Base-by-base conservation (phyloP, 1,140 invertebrate species). In the Drosophila bifasciata region DNA sequence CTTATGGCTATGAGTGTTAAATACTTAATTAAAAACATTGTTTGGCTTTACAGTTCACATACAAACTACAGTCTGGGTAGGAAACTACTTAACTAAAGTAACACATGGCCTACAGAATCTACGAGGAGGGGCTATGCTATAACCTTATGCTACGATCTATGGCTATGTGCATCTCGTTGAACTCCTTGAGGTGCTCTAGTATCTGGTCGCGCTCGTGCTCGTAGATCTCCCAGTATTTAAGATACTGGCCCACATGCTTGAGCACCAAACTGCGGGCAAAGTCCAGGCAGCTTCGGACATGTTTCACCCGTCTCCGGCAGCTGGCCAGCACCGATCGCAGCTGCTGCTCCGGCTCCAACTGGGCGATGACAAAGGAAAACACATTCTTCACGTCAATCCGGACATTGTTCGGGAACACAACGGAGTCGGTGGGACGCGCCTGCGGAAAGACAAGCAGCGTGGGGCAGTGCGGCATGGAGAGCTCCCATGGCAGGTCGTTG, bases 401-500 rank as follows among this genome's bases (percentile, higher is more conserved):
- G 11, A 84, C 50, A 55, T 90, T 68, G 13, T 16, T 21, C 0
- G 89, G 89, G 44, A 90, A 90, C 15, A 80, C 15, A 1, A 74
- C 78, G 16, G 80, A 78, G 17, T 90, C 89, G 0, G 49, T 39
- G 43, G 70, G 57, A 19, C 66, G 60, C 0, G 41, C 17, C 39
- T 63, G 59, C 0, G 89, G 89, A 32, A 90, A 90, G 1, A 90
- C 80, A n/a, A 90, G 48, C 13, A 90, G 52, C 2, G 78, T 51
- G 7, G 89, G 89, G 1, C 81, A 61, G 4, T 41, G 28, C 0
- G 69, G 39, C 78, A 90, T 90, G 21, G 76, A 75, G 8, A 89
- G 51, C 13, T 90, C 89, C 89, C 89, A 90, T 1, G 84, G 89
- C 25, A 90, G 63, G 51, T 89, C 81, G 63, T 90, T 90, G 1